These are phyloP conservation scores for Calameuta filiformis DNA, from an alignment of 2,888 invertebrate species.

Conservation along the genomic window DNA sequence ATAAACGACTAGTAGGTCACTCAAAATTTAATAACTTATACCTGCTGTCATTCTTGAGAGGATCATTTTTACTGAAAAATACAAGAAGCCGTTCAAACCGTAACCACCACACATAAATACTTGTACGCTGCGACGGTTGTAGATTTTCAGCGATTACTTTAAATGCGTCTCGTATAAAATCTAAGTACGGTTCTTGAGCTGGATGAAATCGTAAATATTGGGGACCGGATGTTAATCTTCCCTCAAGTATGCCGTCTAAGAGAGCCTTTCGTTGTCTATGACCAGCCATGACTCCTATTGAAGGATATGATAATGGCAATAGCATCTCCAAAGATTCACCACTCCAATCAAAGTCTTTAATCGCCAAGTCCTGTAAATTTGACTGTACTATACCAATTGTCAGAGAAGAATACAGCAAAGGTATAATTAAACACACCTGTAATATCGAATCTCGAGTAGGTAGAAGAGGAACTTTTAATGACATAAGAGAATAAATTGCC, in stretches of 20 bases:
- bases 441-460: slow-evolving; percentile 61
- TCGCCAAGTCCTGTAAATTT: slow-evolving; percentile 40
- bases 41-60: slow-evolving; percentile 61
- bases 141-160: slow-evolving; percentile 68
- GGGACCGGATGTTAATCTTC: slow-evolving; percentile 70
- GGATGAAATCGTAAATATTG: slow-evolving; percentile 71
- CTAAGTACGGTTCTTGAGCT: slow-evolving; percentile 72
- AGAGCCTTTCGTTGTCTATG: slow-evolving; percentile 40
- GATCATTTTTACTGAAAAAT: slow-evolving; percentile 65
- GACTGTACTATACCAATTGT: not conserved
- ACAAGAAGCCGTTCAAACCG: slow-evolving; percentile 71
- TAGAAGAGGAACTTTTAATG: slow-evolving; percentile 72
- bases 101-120: slow-evolving; percentile 74
- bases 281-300: slow-evolving; percentile 46
- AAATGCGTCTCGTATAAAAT: slow-evolving; percentile 69
- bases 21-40: slow-evolving; percentile 18
- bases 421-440: slow-evolving; percentile 32
- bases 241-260: slow-evolving; percentile 50
- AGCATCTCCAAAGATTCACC: slow-evolving; percentile 54
- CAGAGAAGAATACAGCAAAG: not conserved
- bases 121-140: slow-evolving; percentile 64
- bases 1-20: slow-evolving; percentile 9
- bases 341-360: slow-evolving; percentile 51
- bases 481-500: slow-evolving; percentile 70
- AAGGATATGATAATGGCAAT: slow-evolving; percentile 54